These are phyloP conservation scores for Scaeva pyrastri DNA, from an alignment of 2,888 invertebrate species.

Conservation along the genomic window DNA sequence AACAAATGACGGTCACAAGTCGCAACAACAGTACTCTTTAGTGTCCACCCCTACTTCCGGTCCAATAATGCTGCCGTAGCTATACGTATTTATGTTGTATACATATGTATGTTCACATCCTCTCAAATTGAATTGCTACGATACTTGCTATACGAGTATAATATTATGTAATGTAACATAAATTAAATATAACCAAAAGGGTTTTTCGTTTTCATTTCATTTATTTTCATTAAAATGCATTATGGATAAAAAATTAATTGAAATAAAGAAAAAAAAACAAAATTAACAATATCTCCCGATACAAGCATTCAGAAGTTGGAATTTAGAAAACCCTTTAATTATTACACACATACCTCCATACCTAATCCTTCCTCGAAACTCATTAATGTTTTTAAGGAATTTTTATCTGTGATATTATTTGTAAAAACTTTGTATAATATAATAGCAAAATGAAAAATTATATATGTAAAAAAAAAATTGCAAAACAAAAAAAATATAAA, in stretches of 20 bases:
- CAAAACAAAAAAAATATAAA: slow-evolving; percentile 37
- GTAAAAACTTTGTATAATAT: slow-evolving; percentile 75
- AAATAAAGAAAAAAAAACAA: neutral
- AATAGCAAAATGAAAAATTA: slow-evolving; percentile 33
- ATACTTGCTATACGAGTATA: slow-evolving; percentile 12
- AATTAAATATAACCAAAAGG: slow-evolving; percentile 53
- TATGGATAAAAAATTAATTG: slow-evolving; percentile 43
- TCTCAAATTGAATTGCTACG: slow-evolving; percentile 35
- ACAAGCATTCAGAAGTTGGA: neutral
- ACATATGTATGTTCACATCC: slow-evolving; percentile 42
- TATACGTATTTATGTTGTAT: neutral
- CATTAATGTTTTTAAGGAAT: slow-evolving; percentile 77
- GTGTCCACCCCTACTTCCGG: slow-evolving; percentile 49
- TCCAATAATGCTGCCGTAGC: slow-evolving; percentile 52
- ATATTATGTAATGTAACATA: slow-evolving; percentile 22
- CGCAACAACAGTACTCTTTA: slow-evolving; percentile 67
- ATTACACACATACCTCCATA: slow-evolving; percentile 1
- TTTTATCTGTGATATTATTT: slow-evolving; percentile 79
- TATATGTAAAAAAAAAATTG: slow-evolving; percentile 49
- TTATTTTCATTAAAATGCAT: slow-evolving; percentile 55
- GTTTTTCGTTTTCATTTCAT: slow-evolving; percentile 43
- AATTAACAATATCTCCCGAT: neutral
- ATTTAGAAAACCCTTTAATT: neutral
- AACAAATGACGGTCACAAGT: slow-evolving; percentile 59
- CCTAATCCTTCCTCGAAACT: slow-evolving; percentile 42